Percentiles rank a stretch among this genome's conserved stretches.
These are phyloP conservation scores for Eudorcas thomsonii DNA, from an alignment of 2,113 vertebrate species.

Conservation along the genomic window DNA sequence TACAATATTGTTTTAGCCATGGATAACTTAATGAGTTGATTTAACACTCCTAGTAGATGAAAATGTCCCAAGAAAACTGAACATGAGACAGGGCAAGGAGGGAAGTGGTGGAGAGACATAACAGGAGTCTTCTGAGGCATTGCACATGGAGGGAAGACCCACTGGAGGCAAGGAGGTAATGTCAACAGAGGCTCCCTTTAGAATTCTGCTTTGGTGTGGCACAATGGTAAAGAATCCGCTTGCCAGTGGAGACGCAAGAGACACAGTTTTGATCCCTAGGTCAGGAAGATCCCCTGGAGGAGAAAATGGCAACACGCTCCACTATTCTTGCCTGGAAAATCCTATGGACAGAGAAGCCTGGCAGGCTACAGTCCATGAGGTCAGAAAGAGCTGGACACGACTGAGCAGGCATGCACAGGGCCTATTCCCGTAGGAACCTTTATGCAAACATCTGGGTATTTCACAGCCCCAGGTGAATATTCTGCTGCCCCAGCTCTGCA, in stretches of 20 bases:
- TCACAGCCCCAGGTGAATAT: background rate
- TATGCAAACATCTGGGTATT: background rate
- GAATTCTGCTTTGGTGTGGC: background rate
- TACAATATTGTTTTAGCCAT: too few species aligned
- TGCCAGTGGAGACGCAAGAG: background rate
- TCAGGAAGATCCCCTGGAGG: background rate
- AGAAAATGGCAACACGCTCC: background rate
- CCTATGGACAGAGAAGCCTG: background rate
- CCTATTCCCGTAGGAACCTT: background rate
- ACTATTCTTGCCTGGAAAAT: background rate
- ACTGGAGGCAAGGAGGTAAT: fast-evolving
- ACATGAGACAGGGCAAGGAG: background rate
- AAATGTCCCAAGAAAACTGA: background rate
- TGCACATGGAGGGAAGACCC: background rate
- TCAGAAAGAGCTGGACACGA: background rate
- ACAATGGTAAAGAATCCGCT: background rate
- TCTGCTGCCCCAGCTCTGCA: background rate
- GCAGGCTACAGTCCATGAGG: background rate
- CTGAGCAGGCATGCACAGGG: background rate
- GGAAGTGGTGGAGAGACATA: background rate
- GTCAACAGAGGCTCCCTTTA: background rate
- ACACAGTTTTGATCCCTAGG: background rate
- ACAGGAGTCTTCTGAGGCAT: background rate
- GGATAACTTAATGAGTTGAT: background rate
- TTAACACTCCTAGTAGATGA: background rate